Base-by-base conservation (phyloP, 2,113 vertebrate genomes). In the Malurus alboscapulatus region DNA sequence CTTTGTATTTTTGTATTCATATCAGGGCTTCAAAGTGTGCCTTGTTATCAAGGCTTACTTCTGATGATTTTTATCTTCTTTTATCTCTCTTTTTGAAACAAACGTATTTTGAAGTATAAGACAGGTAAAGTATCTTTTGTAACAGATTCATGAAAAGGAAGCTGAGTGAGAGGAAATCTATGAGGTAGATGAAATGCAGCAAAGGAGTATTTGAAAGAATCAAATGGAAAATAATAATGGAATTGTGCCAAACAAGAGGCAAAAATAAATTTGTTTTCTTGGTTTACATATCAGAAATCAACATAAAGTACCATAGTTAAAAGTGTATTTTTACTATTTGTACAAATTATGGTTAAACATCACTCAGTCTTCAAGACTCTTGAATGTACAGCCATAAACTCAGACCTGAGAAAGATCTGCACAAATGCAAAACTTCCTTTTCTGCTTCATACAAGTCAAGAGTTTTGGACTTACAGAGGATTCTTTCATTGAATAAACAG, bases 61-160 rank as follows among this genome's bases (percentile, higher is more conserved):
- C 65, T 71, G 92, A 93, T 96, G 76, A 85, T 78, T 90, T 89
- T 68, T 69, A 88, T 88, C 92, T 10, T 85, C 84, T 96, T 96
- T 96, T 86, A 95, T 95, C 87, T 69, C 75, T 30, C 22, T 77
- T 63, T 95, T 95, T 95, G 93, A 91, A 96, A 95, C 93, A 96
- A 95, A 65, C 24, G 25, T 76, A 84, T 97, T 97, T 96, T 96
- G 94, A 96, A 96, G 77, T 67, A 50, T 87, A 83, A 94, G 95
- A 86, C 57, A 97, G 94, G 91, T 85, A 77, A 73, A 88, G 18
- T 65, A 87, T 88, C 80, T 97, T 88, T 95, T 89, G 71, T 91
- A 92, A 89, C 1, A 4, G 53, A 66, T 83, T 88, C 27, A 59
- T 68, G 68, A 75, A 85, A 94, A 93, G 19, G 77, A 65, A 92